Percentiles rank a stretch among this genome's conserved stretches.
phyloP scores from a whole-genome alignment of 2,888 invertebrate species.

The Mechanitis mazaeus region DNA sequence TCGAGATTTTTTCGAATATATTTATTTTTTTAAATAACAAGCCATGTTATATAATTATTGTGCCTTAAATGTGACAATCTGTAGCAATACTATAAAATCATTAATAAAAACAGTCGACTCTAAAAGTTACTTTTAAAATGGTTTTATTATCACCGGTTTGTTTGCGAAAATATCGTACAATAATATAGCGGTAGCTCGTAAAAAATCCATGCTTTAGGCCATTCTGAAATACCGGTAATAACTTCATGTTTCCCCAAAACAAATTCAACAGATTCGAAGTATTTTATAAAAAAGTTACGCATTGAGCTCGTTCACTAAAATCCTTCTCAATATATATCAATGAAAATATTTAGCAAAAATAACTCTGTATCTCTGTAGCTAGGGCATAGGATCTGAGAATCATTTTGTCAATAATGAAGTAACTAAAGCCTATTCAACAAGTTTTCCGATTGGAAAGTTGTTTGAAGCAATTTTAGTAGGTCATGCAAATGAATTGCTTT shows the following conservation, averaged over 20 bases:
- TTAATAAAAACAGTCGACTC: neutral
- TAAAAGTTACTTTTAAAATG: neutral
- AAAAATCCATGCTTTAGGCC: neutral
- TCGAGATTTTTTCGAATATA: too few relatives aligned
- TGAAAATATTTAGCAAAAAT: slow-evolving; percentile 1
- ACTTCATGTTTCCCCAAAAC: neutral
- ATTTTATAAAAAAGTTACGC: slow-evolving; percentile 7
- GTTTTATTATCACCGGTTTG: neutral
- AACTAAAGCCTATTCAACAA: slow-evolving; percentile 35
- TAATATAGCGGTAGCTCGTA: slow-evolving; percentile 1
- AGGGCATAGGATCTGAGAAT: slow-evolving; percentile 1
- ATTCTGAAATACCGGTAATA: neutral
- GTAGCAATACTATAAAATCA: too few relatives aligned
- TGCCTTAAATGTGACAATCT: too few relatives aligned
- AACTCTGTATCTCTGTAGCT: slow-evolving; percentile 1
- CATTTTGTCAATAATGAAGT: neutral
- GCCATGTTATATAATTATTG: too few relatives aligned
- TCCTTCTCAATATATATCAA: neutral
- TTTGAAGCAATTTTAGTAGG: slow-evolving; percentile 29
- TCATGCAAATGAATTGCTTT: too few relatives aligned
- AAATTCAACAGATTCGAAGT: slow-evolving; percentile 3
- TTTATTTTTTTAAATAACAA: too few relatives aligned
- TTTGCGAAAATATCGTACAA: neutral
- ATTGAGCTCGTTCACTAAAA: slow-evolving; percentile 7
- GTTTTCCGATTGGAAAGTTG: slow-evolving; percentile 24